Evolutionary conservation across 2,888 invertebrate genomes (phyloP), one percentile per base, ranked within the genome.

Genomic region (Seira sanloemensis): DNA sequence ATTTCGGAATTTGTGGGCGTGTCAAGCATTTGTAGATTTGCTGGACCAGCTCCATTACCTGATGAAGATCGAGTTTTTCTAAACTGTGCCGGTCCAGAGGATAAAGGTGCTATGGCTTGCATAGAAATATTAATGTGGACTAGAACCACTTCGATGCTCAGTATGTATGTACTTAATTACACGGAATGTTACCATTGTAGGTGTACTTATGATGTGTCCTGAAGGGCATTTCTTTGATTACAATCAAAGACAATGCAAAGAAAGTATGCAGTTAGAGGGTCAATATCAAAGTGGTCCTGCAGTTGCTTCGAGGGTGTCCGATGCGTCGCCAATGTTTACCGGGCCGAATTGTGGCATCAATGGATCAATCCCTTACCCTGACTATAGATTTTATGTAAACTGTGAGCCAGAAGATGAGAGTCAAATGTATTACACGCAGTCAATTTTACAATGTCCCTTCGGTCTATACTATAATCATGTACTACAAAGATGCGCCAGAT

Each of bases 401-500:
- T 88, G 88, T 74, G 81, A 88, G 46, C 19, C 65, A 0, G 19
- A 50, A 5, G 71, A 82, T 19, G 84, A 78, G 1, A 79, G 84
- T 0, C 21, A 50, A 1, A n/a, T 82, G 2, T 24, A 79, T 9
- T 78, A 85, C 24, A 74, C 54, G 1, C 78, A 81, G 25, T 75
- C 75, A 9, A n/a, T 88, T 25, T 86, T 77, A 66, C 76, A 87
- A 72, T 88, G 88, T 68, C 86, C 86, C 9, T 37, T 46, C 24
- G 88, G 88, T 37, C 73, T 87, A 1, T 88, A 84, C 50, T 88
- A 87, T 73, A 88, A 88, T 46, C 66, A 78, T 1, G 26, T 86
- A 9, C 84, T 84, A 37, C 78, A 78, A 0, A 72, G 74, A 21
- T 88, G 88, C 72, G 85, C 88, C 2, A 82, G 78, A 37, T 69